Evolutionary conservation across 2,888 invertebrate species (phyloP).

Genomic region (Molanna angustata): DNA sequence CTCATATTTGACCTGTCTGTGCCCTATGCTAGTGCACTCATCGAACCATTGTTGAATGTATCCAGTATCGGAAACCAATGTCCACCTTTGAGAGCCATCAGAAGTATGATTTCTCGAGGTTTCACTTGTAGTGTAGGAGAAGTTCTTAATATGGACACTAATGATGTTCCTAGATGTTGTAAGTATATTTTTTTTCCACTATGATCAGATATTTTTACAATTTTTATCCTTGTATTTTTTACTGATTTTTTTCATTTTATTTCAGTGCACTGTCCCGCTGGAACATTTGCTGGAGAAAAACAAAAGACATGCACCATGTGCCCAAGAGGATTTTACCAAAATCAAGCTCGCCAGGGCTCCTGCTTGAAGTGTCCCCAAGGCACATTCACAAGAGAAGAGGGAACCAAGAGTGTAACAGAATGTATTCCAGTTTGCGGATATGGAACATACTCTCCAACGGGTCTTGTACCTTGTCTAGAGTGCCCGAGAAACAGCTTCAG

Average conservation of each 20-base stretch:
- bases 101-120: slow-evolving; percentile 80
- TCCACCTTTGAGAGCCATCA: slow-evolving; percentile 83
- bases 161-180: slow-evolving; percentile 89
- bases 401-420: slow-evolving; percentile 80
- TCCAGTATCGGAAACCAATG: slow-evolving; percentile 90
- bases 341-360: slow-evolving; percentile 83
- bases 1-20: slow-evolving; percentile 93
- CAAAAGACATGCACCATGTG: slow-evolving; percentile 91
- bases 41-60: slow-evolving; percentile 85
- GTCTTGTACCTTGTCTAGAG: slow-evolving; percentile 89
- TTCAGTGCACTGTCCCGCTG: slow-evolving; percentile 94
- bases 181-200: slow-evolving; percentile 47
- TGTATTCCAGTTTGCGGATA: slow-evolving; percentile 94
- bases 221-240: neutral
- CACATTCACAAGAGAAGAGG: slow-evolving; percentile 88
- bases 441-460: slow-evolving; percentile 94
- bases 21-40: slow-evolving; percentile 86
- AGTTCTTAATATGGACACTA: slow-evolving; percentile 90
- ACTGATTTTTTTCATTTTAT: slow-evolving; percentile 33
- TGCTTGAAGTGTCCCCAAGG: slow-evolving; percentile 90
- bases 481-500: slow-evolving; percentile 92
- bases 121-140: slow-evolving; percentile 93
- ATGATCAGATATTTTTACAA: neutral
- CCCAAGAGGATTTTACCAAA: slow-evolving; percentile 90
- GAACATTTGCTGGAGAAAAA: slow-evolving; percentile 87